Evolutionary conservation across 2,888 invertebrate species (phyloP).

Genomic region (Agrochola circellaris): DNA sequence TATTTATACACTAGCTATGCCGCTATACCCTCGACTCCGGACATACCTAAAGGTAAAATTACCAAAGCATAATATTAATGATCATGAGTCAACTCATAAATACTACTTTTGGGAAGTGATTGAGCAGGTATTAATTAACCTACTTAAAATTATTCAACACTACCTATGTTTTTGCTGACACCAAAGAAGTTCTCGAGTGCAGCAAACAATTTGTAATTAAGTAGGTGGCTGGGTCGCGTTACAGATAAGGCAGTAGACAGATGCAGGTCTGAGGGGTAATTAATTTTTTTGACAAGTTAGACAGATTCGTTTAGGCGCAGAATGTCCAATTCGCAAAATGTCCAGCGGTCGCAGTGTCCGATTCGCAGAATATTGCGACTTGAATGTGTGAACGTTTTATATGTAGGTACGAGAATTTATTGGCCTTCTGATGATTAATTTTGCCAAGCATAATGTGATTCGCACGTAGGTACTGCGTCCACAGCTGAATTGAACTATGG

Average conservation of each 20-base stretch:
- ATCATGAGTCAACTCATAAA: not conserved
- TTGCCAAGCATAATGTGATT: not conserved
- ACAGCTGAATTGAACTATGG: not conserved
- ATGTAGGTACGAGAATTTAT: no score
- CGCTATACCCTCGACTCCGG: not conserved
- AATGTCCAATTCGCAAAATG: no score
- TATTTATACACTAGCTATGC: not conserved
- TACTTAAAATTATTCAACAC: not conserved
- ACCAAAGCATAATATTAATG: not conserved
- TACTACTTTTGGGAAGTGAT: not conserved
- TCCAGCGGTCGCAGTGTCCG: no score
- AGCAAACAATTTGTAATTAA: slow-evolving; percentile 1
- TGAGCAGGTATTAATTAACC: not conserved
- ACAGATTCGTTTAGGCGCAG: no score
- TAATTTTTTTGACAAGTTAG: no score
- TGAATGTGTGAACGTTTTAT: no score
- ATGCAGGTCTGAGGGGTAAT: no score
- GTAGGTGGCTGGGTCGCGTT: slow-evolving; percentile 9
- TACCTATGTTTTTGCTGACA: slow-evolving; percentile 19
- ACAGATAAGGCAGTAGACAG: not conserved
- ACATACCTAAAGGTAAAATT: not conserved
- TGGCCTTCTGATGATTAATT: not conserved
- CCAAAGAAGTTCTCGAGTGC: not conserved
- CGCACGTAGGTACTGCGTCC: not conserved
- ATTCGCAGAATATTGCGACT: no score